Percentiles rank a stretch among this genome's conserved stretches.
phyloP scores from a whole-genome alignment of 2,888 invertebrate species.

The Sclerodermus sp. region DNA sequence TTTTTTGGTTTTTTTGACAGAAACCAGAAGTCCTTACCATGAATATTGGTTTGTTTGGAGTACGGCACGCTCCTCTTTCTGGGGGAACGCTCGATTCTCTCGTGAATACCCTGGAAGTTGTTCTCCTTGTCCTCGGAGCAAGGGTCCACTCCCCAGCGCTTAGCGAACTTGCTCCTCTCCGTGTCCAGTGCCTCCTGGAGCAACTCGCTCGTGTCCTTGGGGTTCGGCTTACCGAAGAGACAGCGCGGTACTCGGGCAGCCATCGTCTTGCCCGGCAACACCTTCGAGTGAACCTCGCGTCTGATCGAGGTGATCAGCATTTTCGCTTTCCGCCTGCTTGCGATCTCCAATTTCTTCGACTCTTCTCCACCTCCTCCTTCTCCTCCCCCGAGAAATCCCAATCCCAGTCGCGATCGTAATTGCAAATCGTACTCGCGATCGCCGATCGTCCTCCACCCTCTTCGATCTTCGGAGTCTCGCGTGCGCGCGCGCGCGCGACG shows the following conservation, averaged over 20 bases:
- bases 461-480: no score
- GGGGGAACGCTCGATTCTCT: constrained; percentile 37
- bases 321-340: background rate
- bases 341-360: background rate
- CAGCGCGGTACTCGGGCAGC: constrained; percentile 56
- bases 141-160: constrained; percentile 65
- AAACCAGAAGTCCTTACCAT: constrained; percentile 39
- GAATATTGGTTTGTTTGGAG: constrained; percentile 48
- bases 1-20: no score
- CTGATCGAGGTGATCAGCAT: constrained; percentile 51
- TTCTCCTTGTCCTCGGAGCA: constrained; percentile 52
- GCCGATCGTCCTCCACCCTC: no score
- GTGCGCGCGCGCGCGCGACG: no score
- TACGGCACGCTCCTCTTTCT: constrained; percentile 45
- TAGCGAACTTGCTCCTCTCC: constrained; percentile 64
- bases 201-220: constrained; percentile 63
- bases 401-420: no score
- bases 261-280: constrained; percentile 41
- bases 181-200: constrained; percentile 64
- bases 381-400: background rate
- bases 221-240: constrained; percentile 65
- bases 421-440: no score
- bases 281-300: constrained; percentile 49
- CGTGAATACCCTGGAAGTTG: constrained; percentile 27
- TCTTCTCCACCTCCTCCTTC: background rate